Evolutionary conservation across 1,140 invertebrate genomes (phyloP), one percentile per base, ranked within the genome.

Genomic region (Drosophila albomicans): DNA sequence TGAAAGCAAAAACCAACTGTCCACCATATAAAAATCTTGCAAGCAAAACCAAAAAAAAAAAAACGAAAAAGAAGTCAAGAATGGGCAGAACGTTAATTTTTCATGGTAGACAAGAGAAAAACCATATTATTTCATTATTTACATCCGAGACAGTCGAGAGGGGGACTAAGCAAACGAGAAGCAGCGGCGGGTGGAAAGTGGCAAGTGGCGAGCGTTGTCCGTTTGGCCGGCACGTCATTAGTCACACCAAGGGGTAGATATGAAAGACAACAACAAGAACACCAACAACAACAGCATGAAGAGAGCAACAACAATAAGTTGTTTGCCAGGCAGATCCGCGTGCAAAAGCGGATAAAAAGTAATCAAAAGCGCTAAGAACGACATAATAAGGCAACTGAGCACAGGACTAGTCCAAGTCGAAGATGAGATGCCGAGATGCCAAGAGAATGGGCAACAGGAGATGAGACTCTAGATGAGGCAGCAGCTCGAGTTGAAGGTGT

Each of bases 291-390:
- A 28, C 38, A 46, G 8, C 28, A 13, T 49, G 15, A 62, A 71
- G 46, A 67, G 54, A 72, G 45, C 15, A 61, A 71, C 54, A 38
- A 57, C 54, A 41, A 16, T 57, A 68, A 62, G 70, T 58, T 75
- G 57, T 79, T 48, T 59, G 74, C 79, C 81, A 78, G 81, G 61
- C 76, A 74, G 68, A 85, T 71, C 71, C 74, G 78, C 85, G 73
- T 66, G 75, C 73, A 86, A 86, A 25, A 79, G 74, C 86, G 82
- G 82, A 82, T 90, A 87, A 87, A 91, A 91, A 87, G 87, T 82
- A 82, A 87, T 87, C 87, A 91, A 91, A 91, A 91, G 88, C 74
- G 80, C 78, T 91, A 87, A 91, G 87, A 91, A 91, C 82, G 88
- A 91, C 82, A 87, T 91, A 90, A 90, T 90, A 81, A 91, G 87